Base-by-base conservation (phyloP, 2,888 invertebrate species). In the Himalopsyche japonica region DNA sequence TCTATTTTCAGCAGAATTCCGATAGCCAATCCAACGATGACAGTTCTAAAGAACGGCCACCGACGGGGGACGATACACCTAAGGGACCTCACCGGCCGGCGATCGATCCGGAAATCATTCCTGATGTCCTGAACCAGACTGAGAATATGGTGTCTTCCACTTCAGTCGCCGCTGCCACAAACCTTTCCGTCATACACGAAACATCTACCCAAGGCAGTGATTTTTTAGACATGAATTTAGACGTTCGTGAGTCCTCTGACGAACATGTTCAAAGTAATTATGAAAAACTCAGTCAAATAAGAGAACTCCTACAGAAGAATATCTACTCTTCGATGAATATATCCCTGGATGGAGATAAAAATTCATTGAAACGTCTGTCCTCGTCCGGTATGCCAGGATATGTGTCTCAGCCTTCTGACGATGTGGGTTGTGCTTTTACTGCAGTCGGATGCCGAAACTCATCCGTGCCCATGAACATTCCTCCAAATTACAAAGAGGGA, bases 261-360 rank as follows among this genome's bases (percentile, higher is more conserved):
- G 92, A 92, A 82, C 92, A 91, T 88, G 91, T 91, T 87, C 91
- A 91, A 87, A 91, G 92, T 79, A 93, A 92, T 86, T 94, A 94
- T 88, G 95, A 96, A 88, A 95, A 96, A 89, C 92, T 96, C 86
- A 95, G 95, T 0, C 96, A 96, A 88, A 89, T 97, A 81, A 92
- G 96, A 86, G 94, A 95, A 88, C 91, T 96, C 82, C 90, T 96
- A 80, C 94, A 95, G 87, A 94, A 95, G 88, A 95, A 95, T 89
- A 70, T 70, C 12, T 24, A 12, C 7, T 10, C 64, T 24, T 64
- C 64, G 12, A 64, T 27, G 64, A 64, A 64, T 24, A 5, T 64
- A 3, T 64, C 64, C 10, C 64, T 24, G 27, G 30, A 70, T 30
- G n/a, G 4, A 3, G 70, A 70, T 70, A 70, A 70, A 27, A 70